Conservation (phyloP, 2,113 vertebrate genomes). For the Chaetodon trifascialis region DNA sequence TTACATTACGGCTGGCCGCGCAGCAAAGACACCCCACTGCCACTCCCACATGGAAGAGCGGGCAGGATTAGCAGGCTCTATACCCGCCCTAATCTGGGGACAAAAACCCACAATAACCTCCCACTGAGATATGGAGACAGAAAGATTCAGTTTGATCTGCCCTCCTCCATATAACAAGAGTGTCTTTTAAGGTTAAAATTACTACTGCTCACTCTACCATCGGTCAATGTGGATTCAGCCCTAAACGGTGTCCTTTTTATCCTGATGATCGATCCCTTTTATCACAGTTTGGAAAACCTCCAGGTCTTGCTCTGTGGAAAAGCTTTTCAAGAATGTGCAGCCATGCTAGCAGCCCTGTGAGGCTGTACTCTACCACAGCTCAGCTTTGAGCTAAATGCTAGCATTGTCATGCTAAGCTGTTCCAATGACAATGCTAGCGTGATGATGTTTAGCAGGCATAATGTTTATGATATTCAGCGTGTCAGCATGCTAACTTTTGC, state of each 20-base stretch:
- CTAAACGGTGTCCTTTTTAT: conserved; percentile 66
- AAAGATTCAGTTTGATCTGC: conserved; percentile 76
- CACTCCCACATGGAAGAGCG: conserved; percentile 79
- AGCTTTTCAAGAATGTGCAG: background rate
- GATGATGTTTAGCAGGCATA: background rate
- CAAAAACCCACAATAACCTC: conserved; percentile 81
- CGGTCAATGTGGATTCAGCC: conserved; percentile 61
- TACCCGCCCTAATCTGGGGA: conserved; percentile 83
- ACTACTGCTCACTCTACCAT: conserved; percentile 75
- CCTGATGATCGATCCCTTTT: conserved; percentile 50
- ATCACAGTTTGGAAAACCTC: conserved; percentile 17
- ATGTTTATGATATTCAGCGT: background rate
- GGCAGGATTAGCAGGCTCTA: conserved; percentile 84
- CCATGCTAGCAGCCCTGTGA: background rate
- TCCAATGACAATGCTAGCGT: background rate
- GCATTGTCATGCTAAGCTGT: background rate
- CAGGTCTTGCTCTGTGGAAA: conserved; percentile 13
- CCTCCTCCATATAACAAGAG: conserved; percentile 69
- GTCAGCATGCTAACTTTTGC: background rate
- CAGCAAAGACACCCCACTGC: conserved; percentile 83
- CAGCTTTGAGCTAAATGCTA: background rate
- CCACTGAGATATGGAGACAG: conserved; percentile 72
- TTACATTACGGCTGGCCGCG: conserved; percentile 80
- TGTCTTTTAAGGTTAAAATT: conserved; percentile 76
- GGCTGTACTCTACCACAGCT: background rate